These are phyloP conservation scores for Australoheros scitulus DNA, from an alignment of 2,113 vertebrate species.

Conservation along the genomic window DNA sequence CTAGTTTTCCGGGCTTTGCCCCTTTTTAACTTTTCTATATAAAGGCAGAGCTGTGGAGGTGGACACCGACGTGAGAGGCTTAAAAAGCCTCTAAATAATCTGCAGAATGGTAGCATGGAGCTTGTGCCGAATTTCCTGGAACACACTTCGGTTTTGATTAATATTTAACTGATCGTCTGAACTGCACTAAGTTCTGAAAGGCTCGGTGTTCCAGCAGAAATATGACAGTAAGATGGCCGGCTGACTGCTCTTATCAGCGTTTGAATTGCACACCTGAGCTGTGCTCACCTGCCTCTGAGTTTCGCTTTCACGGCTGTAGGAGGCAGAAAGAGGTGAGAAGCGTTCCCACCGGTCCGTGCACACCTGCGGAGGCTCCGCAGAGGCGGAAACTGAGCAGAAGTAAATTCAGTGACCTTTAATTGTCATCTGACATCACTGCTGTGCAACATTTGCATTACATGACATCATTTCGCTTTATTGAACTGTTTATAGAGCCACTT, in stretches of 20 bases:
- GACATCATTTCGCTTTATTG: too few relatives aligned
- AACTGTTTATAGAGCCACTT: too few relatives aligned
- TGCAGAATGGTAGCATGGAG: accelerated
- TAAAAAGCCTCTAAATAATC: neutral
- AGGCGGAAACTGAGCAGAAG: neutral
- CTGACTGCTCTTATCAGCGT: neutral
- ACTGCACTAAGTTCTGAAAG: accelerated
- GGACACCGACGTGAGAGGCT: too few relatives aligned
- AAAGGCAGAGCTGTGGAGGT: too few relatives aligned
- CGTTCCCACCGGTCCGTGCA: neutral
- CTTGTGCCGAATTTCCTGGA: accelerated
- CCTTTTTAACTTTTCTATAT: too few relatives aligned
- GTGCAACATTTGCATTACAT: neutral
- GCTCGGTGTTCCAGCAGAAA: neutral
- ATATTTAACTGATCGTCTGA: accelerated
- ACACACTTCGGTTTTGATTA: accelerated
- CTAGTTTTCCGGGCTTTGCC: too few relatives aligned
- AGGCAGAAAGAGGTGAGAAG: neutral
- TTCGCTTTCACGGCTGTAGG: neutral
- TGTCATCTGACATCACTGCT: neutral
- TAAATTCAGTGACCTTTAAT: accelerated
- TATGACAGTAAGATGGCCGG: neutral
- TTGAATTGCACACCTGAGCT: neutral
- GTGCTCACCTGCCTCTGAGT: neutral
- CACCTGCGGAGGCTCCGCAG: accelerated